A percentile compares a stretch with the other conserved stretches of the same genome.
These are phyloP conservation scores for Chymomyza costata DNA, from an alignment of 1,140 invertebrate genomes.

Conservation along the genomic window DNA sequence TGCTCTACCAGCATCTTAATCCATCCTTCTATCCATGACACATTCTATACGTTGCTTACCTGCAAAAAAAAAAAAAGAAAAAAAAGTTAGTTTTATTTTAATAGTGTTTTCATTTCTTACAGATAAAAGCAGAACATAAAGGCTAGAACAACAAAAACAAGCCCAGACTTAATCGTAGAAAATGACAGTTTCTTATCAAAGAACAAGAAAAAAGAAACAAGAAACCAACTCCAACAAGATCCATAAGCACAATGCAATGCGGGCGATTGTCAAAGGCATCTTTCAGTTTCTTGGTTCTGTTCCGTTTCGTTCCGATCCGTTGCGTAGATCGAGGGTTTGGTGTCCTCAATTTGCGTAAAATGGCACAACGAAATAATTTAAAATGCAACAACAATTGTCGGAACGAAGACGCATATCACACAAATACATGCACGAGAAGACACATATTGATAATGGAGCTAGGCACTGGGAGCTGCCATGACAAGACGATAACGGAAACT, in stretches of 20 bases:
- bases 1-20: too few species aligned
- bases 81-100: too few species aligned
- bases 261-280: slow-evolving; percentile 21
- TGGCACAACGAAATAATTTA: slow-evolving; percentile 71
- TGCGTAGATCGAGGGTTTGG: too few species aligned
- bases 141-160: background rate
- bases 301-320: too few species aligned
- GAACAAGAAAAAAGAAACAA: slow-evolving; percentile 9
- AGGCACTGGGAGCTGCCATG: slow-evolving; percentile 10
- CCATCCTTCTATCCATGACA: too few species aligned
- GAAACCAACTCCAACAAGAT: slow-evolving; percentile 9
- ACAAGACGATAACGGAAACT: slow-evolving; percentile 35
- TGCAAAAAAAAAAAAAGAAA: slow-evolving; percentile 39
- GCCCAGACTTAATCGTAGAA: slow-evolving; percentile 20
- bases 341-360: slow-evolving; percentile 70
- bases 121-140: slow-evolving; percentile 8
- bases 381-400: slow-evolving; percentile 50
- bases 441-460: background rate
- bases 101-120: too few species aligned
- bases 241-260: slow-evolving; percentile 37
- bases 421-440: slow-evolving; percentile 1
- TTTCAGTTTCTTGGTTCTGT: too few species aligned
- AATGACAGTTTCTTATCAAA: slow-evolving; percentile 64
- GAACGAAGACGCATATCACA: slow-evolving; percentile 24
- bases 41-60: too few species aligned